A percentile compares a stretch with the other conserved stretches of the same genome.
Evolutionary conservation across 2,797 vertebrate species (phyloP).

Genomic region (Urosaurus nigricauda): DNA sequence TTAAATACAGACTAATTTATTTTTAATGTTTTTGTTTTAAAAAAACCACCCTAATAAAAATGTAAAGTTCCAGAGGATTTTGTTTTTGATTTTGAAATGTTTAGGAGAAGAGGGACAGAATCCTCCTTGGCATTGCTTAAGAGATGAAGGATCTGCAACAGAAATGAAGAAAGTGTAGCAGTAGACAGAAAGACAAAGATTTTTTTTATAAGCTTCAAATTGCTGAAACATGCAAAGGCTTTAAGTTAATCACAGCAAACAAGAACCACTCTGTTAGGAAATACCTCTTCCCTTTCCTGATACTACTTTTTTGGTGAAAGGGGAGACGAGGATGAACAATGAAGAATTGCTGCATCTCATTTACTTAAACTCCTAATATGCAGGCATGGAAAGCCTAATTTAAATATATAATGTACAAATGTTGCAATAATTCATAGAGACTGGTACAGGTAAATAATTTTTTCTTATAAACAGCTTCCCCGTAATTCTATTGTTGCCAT

Average conservation of each 20-base stretch:
- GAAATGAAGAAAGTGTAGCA: conserved; percentile 79
- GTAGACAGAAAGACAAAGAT: conserved; percentile 64
- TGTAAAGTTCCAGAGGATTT: conserved; percentile 67
- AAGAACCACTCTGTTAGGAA: conserved; percentile 28
- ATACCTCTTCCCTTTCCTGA: conserved; percentile 20
- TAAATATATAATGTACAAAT: not conserved
- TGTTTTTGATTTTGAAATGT: conserved; percentile 63
- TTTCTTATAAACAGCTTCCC: not conserved
- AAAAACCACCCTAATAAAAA: conserved; percentile 72
- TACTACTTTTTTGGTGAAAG: not conserved
- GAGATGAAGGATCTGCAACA: conserved; percentile 90
- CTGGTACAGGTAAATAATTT: not conserved
- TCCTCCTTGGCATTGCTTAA: conserved; percentile 85
- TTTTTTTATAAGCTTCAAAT: conserved; percentile 47
- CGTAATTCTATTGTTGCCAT: not conserved
- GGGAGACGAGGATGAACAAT: not conserved
- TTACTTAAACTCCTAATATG: not conserved
- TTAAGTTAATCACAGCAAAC: conserved; percentile 37
- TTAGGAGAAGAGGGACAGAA: conserved; percentile 83
- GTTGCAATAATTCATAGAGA: not conserved
- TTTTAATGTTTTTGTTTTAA: conserved; percentile 48
- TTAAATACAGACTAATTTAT: conserved; percentile 73
- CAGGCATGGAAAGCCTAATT: not conserved
- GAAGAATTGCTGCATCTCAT: not conserved
- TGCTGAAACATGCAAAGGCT: conserved; percentile 62